phyloP scores from a whole-genome alignment of 1,140 invertebrate genomes.

The Hermatobates lingyangjiaoensis region DNA sequence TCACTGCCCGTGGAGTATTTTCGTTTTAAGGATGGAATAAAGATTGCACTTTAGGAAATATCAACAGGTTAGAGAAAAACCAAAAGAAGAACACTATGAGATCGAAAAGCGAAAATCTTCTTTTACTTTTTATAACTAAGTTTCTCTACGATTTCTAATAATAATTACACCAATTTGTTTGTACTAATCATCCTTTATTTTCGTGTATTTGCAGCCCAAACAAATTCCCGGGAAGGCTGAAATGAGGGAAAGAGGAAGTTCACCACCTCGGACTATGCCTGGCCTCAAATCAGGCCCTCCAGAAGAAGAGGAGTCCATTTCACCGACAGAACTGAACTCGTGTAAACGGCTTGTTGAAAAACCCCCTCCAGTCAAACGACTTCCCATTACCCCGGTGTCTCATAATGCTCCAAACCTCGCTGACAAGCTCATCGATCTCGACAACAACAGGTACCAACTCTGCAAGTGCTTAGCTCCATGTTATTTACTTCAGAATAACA shows the following conservation, averaged over 20 bases:
- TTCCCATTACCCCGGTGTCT: conserved; percentile 43
- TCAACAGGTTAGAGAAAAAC: too few species aligned
- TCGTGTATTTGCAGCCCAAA: conserved; percentile 11
- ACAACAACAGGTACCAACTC: conserved; percentile 26
- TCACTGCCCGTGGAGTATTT: too few species aligned
- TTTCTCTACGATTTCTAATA: too few species aligned
- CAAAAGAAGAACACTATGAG: too few species aligned
- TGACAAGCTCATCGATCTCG: conserved; percentile 15
- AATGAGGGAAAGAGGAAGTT: background rate
- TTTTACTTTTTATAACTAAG: too few species aligned
- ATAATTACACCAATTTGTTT: too few species aligned
- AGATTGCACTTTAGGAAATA: too few species aligned
- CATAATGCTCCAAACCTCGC: conserved; percentile 1
- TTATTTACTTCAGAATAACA: too few species aligned
- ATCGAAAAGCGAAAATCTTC: too few species aligned
- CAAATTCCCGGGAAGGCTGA: conserved; percentile 9
- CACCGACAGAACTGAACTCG: conserved; percentile 71
- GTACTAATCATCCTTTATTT: too few species aligned
- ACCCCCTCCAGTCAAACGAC: conserved; percentile 58
- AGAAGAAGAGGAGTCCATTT: conserved; percentile 68
- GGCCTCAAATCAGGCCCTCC: conserved; percentile 28
- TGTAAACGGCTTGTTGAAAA: conserved; percentile 61
- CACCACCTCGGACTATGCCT: conserved; percentile 3
- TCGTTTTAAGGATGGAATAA: too few species aligned
- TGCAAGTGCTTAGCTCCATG: too few species aligned